These are phyloP conservation scores for Mormyrops attenuatus DNA, from an alignment of 2,797 vertebrate species.

Conservation along the genomic window DNA sequence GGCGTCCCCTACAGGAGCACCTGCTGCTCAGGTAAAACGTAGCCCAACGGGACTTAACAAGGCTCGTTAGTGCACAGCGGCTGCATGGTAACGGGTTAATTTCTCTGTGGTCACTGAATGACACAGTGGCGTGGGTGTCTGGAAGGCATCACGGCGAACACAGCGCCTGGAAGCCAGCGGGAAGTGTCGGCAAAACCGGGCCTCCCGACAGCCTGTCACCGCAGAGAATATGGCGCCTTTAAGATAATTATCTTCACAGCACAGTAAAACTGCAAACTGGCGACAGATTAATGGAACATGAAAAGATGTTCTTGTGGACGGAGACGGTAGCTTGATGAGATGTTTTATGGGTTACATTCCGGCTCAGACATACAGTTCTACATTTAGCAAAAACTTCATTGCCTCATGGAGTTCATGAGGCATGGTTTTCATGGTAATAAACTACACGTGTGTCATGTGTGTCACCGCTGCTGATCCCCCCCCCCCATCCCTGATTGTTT, in stretches of 20 bases:
- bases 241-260: neutral
- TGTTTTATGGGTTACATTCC: neutral
- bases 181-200: neutral
- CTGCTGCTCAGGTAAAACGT: constrained; percentile 65
- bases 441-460: neutral
- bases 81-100: neutral
- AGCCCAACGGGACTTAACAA: neutral
- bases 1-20: constrained; percentile 53
- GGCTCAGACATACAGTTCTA: neutral
- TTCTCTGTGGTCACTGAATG: neutral
- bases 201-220: neutral
- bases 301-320: neutral
- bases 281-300: neutral
- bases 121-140: neutral
- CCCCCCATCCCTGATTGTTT: neutral
- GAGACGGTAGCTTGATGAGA: neutral
- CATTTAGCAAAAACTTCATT: neutral
- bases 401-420: neutral
- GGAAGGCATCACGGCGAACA: neutral
- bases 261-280: neutral
- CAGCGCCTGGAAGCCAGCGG: neutral
- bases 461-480: neutral
- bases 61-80: neutral
- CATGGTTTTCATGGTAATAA: neutral
- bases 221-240: neutral